Conservation (phyloP, 2,797 vertebrate species). For the Pseudochirops corinnae region DNA sequence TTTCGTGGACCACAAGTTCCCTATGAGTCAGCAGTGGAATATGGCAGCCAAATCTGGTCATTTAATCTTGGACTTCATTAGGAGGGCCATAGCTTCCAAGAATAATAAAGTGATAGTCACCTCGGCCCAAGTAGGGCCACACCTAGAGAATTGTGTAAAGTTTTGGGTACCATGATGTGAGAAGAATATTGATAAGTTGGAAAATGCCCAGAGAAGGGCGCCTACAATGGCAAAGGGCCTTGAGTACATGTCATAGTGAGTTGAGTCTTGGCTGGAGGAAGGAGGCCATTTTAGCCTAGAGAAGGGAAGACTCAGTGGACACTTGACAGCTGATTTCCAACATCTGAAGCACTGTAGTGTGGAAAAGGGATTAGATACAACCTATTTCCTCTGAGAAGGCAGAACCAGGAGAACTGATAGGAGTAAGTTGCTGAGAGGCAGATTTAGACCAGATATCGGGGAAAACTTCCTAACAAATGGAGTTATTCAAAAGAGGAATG, state of each 20-base stretch:
- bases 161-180: background rate
- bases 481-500: background rate
- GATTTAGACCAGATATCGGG: background rate
- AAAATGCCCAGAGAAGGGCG: background rate
- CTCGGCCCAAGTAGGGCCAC: background rate
- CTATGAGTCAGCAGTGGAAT: background rate
- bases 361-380: background rate
- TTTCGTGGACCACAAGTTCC: background rate
- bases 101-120: background rate
- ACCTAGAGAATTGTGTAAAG: background rate
- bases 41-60: background rate
- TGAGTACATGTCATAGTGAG: background rate
- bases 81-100: background rate
- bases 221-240: background rate
- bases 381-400: background rate
- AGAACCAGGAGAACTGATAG: background rate
- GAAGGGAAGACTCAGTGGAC: background rate
- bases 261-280: background rate
- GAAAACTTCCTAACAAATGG: background rate
- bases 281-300: background rate
- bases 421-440: background rate
- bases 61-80: background rate
- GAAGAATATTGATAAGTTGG: constrained; percentile 1
- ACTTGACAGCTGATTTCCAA: background rate
- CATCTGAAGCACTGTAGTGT: background rate